Percentiles rank a stretch among this genome's conserved stretches.
These are phyloP conservation scores for Sabellastarte sp. DNA, from an alignment of 2,888 invertebrate genomes.

Conservation along the genomic window DNA sequence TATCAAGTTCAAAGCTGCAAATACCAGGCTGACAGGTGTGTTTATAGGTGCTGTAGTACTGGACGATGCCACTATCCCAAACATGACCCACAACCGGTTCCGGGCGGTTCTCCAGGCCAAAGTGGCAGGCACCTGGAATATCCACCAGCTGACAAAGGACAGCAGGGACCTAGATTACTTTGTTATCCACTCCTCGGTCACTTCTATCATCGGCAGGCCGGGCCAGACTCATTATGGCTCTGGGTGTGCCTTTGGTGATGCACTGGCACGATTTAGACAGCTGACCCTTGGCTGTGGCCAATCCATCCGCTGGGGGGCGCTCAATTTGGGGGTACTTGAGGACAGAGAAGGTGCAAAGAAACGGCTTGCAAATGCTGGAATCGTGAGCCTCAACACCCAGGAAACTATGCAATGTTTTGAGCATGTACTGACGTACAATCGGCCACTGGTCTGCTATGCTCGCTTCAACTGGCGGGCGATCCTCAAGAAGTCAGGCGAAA, in stretches of 20 bases:
- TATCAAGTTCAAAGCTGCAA: too few species aligned
- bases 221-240: conserved; percentile 43
- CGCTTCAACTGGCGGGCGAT: not conserved
- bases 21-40: too few species aligned
- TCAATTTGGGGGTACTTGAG: not conserved
- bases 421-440: not conserved
- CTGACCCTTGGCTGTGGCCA: conserved; percentile 31
- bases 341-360: not conserved
- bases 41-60: conserved; percentile 40
- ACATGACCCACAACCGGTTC: conserved; percentile 28
- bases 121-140: conserved; percentile 38
- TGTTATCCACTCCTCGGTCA: conserved; percentile 40
- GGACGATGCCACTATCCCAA: conserved; percentile 22
- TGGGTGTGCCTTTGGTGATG: conserved; percentile 40
- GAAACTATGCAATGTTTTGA: not conserved
- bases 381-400: not conserved
- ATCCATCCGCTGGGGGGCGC: conserved; percentile 35
- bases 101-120: conserved; percentile 33
- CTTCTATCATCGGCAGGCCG: conserved; percentile 36
- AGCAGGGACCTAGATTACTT: conserved; percentile 35
- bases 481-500: not conserved
- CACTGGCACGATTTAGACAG: conserved; percentile 35
- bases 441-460: not conserved
- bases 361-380: not conserved
- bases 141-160: conserved; percentile 33